Conservation (phyloP, 2,888 invertebrate genomes). For the Agrypnus murinus region DNA sequence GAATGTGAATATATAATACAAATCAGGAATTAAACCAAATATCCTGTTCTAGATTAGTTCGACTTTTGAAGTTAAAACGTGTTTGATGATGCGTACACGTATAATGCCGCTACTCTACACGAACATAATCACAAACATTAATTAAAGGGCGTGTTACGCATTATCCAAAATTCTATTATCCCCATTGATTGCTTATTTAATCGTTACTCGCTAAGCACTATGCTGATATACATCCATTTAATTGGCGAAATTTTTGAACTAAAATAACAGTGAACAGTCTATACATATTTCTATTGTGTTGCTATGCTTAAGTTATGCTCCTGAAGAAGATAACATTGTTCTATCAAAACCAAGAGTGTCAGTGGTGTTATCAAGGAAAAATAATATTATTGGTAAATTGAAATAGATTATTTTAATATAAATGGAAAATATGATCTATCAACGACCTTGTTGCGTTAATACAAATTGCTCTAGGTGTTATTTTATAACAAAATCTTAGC, state of each 20-base stretch:
- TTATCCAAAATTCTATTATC: constrained; percentile 25
- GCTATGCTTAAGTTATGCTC: too few relatives aligned
- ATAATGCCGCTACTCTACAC: too few relatives aligned
- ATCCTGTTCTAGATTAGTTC: constrained; percentile 6
- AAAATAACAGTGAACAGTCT: too few relatives aligned
- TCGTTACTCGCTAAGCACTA: neutral
- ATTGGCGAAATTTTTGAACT: too few relatives aligned
- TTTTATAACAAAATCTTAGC: constrained; percentile 20
- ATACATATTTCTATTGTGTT: too few relatives aligned
- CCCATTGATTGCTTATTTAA: constrained; percentile 14
- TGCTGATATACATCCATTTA: neutral
- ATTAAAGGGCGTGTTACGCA: constrained; percentile 29
- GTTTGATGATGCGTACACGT: constrained; percentile 22
- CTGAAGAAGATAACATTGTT: too few relatives aligned
- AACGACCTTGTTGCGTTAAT: constrained; percentile 23
- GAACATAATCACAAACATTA: constrained; percentile 20
- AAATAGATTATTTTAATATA: neutral
- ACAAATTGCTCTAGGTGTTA: constrained; percentile 9
- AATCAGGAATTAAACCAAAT: constrained; percentile 6
- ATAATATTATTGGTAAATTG: too few relatives aligned
- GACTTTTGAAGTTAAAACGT: neutral
- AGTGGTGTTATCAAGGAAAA: too few relatives aligned
- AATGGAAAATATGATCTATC: neutral
- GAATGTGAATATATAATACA: neutral
- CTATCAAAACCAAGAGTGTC: too few relatives aligned